Evolutionary conservation across 2,888 invertebrate genomes (phyloP).

Genomic region (Rosalia funebris): DNA sequence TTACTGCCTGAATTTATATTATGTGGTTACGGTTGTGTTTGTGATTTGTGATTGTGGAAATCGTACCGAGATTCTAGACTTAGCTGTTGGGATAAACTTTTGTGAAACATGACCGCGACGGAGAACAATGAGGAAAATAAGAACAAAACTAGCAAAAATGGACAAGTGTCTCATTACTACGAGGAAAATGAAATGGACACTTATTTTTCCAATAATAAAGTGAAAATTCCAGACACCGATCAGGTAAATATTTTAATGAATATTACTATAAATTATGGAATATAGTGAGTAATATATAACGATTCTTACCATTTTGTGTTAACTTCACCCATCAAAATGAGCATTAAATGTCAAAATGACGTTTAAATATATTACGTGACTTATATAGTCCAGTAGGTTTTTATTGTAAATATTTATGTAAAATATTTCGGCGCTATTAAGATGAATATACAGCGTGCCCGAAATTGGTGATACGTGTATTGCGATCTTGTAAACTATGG

Average conservation of each 20-base stretch:
- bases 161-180: constrained; percentile 4
- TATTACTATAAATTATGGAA: neutral
- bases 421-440: neutral
- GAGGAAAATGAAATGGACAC: constrained; percentile 61
- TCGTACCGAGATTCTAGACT: neutral
- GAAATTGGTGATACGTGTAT: too few species aligned
- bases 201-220: constrained; percentile 70
- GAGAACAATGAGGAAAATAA: neutral
- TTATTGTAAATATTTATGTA: neutral
- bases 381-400: neutral
- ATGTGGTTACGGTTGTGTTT: constrained; percentile 7
- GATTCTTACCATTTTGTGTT: neutral
- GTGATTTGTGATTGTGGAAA: constrained; percentile 5
- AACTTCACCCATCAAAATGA: too few species aligned
- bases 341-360: too few species aligned
- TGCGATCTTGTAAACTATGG: too few species aligned
- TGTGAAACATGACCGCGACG: constrained; percentile 9
- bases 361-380: too few species aligned
- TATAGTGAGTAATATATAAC: neutral
- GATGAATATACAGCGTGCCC: too few species aligned
- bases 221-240: constrained; percentile 69
- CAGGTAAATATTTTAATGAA: constrained; percentile 57
- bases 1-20: neutral
- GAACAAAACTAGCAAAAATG: neutral
- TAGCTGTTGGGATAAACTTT: neutral